Evolutionary conservation across 1,140 invertebrate genomes (phyloP).

Genomic region (Thaumatotibia leucotreta): DNA sequence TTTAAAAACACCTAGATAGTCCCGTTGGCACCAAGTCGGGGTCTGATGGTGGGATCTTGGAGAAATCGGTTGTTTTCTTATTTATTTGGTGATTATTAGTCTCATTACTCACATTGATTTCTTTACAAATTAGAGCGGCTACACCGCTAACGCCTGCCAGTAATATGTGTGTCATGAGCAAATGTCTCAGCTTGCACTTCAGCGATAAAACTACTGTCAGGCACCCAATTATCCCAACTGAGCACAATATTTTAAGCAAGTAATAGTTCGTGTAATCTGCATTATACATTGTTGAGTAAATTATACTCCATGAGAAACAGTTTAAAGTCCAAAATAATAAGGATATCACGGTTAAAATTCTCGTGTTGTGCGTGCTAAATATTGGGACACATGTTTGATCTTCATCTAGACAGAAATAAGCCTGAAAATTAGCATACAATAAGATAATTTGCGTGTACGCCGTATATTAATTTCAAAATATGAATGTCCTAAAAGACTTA

Average conservation of each 20-base stretch:
- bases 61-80: not conserved
- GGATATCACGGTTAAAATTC: conserved; percentile 29
- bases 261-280: conserved; percentile 20
- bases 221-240: conserved; percentile 28
- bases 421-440: conserved; percentile 43
- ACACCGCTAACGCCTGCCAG: conserved; percentile 36
- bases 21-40: not conserved
- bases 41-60: not conserved
- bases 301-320: conserved; percentile 44
- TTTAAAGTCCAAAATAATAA: conserved; percentile 47
- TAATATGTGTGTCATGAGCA: conserved; percentile 42
- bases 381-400: conserved; percentile 45
- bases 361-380: conserved; percentile 45
- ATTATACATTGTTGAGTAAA: conserved; percentile 46
- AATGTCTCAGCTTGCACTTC: conserved; percentile 39
- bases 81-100: too few relatives aligned
- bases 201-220: conserved; percentile 34
- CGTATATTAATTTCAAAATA: not conserved
- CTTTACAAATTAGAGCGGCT: conserved; percentile 21
- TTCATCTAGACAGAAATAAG: conserved; percentile 54
- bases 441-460: too few relatives aligned
- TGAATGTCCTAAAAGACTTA: conserved; percentile 23
- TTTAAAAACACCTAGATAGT: too few relatives aligned
- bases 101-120: not conserved
- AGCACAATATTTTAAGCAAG: conserved; percentile 36